phyloP scores from a whole-genome alignment of 2,113 vertebrate genomes.

The Empidonax traillii region DNA sequence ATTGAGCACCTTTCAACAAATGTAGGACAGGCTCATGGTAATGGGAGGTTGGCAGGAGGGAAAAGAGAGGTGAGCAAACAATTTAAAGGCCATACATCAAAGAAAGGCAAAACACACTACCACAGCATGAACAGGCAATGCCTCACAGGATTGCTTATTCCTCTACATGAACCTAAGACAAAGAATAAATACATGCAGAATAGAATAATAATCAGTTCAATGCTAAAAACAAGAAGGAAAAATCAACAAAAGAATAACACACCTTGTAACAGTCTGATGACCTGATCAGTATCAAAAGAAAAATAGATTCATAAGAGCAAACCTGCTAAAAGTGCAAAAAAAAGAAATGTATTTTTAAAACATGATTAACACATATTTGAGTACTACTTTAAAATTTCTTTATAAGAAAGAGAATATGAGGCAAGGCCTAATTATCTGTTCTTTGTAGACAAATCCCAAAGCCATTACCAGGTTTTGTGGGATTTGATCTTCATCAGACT shows the following conservation, averaged over 20 bases:
- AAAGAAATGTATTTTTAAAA: not conserved
- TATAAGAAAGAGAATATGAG: not conserved
- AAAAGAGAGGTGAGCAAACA: slow-evolving; percentile 37
- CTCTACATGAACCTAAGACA: not conserved
- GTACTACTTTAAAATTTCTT: not conserved
- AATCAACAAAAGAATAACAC: not conserved
- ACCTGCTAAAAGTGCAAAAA: not conserved
- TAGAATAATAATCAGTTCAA: not conserved
- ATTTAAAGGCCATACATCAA: slow-evolving; percentile 33
- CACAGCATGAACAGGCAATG: not conserved
- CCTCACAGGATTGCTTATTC: slow-evolving; percentile 11
- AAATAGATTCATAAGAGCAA: not conserved
- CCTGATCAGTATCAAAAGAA: not conserved
- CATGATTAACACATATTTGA: not conserved
- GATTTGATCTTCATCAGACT: not conserved
- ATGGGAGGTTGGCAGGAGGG: not conserved
- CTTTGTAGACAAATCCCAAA: not conserved
- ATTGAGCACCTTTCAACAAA: not conserved
- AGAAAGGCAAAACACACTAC: slow-evolving; percentile 4
- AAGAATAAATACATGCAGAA: not conserved
- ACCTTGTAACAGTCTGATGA: not conserved
- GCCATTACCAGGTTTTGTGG: not conserved
- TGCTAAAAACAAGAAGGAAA: not conserved
- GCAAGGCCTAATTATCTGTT: not conserved
- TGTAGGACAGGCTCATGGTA: slow-evolving; percentile 2